These are phyloP conservation scores for Eupithecia dodoneata DNA, from an alignment of 2,888 invertebrate genomes.

Conservation along the genomic window DNA sequence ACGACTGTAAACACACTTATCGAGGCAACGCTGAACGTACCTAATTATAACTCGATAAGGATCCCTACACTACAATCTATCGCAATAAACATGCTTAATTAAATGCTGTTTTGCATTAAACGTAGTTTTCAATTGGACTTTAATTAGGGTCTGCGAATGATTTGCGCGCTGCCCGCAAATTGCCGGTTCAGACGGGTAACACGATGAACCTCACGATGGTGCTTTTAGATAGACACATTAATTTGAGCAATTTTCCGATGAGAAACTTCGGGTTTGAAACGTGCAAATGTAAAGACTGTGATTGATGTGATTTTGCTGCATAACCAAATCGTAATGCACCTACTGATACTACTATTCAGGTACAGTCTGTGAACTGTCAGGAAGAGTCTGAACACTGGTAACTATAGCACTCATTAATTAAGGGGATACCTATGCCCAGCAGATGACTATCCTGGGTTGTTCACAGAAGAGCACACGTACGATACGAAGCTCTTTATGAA, in stretches of 20 bases:
- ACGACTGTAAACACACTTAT: not conserved
- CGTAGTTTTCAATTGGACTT: conserved; percentile 59
- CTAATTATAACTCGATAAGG: conserved; percentile 24
- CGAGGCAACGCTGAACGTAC: not conserved
- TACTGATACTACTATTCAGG: not conserved
- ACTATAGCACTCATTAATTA: too few species aligned
- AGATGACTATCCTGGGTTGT: not conserved
- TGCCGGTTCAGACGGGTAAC: conserved; percentile 54
- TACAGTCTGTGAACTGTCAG: too few species aligned
- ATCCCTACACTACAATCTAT: conserved; percentile 24
- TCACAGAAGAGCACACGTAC: not conserved
- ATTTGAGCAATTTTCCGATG: conserved; percentile 65
- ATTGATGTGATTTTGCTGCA: not conserved
- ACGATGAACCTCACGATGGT: conserved; percentile 62
- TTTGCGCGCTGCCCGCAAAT: conserved; percentile 59
- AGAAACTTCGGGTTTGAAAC: conserved; percentile 37
- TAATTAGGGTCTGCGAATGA: conserved; percentile 57
- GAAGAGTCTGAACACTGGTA: too few species aligned
- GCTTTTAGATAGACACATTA: conserved; percentile 66
- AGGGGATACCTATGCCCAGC: not conserved
- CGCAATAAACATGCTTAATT: conserved; percentile 33
- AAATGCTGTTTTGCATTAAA: conserved; percentile 43
- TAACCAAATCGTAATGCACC: not conserved
- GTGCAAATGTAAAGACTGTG: conserved; percentile 6
- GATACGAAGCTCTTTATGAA: not conserved